phyloP scores from a whole-genome alignment of 2,113 vertebrate species.

The Cynopterus brachyotis region DNA sequence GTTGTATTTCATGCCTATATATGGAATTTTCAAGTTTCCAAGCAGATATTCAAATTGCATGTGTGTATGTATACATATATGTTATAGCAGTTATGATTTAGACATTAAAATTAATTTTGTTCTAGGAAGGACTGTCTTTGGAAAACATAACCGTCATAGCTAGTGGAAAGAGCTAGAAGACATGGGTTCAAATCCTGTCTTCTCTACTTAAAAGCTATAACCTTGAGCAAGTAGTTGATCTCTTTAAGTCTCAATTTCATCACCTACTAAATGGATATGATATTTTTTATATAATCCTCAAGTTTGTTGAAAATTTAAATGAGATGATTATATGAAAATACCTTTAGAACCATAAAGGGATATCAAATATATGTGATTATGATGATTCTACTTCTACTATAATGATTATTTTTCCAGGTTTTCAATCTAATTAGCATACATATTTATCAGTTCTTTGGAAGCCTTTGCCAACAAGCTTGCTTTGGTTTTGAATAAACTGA shows the following conservation, averaged over 20 bases:
- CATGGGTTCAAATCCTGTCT: background rate
- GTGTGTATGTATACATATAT: background rate
- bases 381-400: background rate
- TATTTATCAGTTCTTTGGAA: background rate
- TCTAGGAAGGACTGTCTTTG: background rate
- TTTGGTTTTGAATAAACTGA: background rate
- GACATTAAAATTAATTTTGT: background rate
- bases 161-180: background rate
- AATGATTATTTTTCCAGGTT: background rate
- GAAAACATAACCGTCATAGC: background rate
- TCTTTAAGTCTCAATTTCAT: constrained; percentile 11
- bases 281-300: background rate
- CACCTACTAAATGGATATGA: background rate
- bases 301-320: background rate
- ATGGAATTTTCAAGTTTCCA: background rate
- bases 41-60: background rate
- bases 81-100: background rate
- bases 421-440: background rate
- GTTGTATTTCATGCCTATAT: background rate
- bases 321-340: background rate
- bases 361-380: background rate
- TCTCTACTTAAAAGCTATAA: background rate
- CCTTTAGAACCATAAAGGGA: background rate
- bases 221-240: background rate
- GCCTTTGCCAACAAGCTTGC: background rate